Conservation (phyloP, 2,797 vertebrate genomes). For the Propithecus deckenii region DNA sequence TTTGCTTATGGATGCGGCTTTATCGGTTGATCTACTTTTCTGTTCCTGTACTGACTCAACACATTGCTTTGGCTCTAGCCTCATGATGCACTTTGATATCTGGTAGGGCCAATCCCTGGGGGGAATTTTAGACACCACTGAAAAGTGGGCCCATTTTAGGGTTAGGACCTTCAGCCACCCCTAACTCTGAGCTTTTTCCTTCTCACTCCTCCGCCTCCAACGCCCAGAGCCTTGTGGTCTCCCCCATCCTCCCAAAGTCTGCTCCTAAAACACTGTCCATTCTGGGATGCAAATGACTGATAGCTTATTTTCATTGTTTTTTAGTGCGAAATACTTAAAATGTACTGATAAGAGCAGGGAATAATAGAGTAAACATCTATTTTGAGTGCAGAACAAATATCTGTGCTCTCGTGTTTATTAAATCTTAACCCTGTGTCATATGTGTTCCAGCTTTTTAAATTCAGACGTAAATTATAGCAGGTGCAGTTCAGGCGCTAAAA, state of each 20-base stretch:
- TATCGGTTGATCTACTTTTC: neutral
- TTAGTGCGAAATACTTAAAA: neutral
- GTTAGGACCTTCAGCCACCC: neutral
- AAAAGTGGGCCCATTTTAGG: neutral
- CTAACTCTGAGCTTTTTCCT: neutral
- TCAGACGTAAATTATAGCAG: neutral
- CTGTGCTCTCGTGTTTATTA: neutral
- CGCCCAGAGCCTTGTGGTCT: neutral
- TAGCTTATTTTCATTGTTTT: neutral
- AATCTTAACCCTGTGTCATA: neutral
- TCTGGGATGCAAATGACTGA: neutral
- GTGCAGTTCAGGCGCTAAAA: neutral
- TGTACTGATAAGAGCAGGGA: neutral
- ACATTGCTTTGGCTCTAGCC: neutral
- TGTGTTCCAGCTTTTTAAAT: slow-evolving; percentile 14
- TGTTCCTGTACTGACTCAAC: neutral
- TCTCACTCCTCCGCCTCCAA: neutral
- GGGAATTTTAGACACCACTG: neutral
- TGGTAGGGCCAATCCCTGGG: neutral
- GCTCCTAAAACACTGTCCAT: neutral
- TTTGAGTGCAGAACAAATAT: neutral
- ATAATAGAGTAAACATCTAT: neutral
- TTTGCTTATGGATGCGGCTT: neutral
- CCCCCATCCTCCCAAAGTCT: neutral
- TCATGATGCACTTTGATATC: neutral